phyloP scores from a whole-genome alignment of 1,140 invertebrate species.

The Leucophenga varia region DNA sequence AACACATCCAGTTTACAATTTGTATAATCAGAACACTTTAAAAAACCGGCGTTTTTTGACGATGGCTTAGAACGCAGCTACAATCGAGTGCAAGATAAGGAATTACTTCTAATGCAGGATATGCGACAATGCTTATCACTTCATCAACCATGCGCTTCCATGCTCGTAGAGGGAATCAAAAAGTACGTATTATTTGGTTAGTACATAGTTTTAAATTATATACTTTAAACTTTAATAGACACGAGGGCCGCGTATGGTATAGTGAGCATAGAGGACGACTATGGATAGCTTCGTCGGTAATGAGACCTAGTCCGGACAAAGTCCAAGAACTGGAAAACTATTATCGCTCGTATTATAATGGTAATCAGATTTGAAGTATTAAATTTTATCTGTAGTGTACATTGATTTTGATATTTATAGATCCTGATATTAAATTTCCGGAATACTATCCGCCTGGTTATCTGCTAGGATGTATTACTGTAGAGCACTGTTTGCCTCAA shows the following conservation, averaged over 20 bases:
- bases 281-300: slow-evolving; percentile 90
- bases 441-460: slow-evolving; percentile 81
- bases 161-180: slow-evolving; percentile 90
- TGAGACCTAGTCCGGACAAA: slow-evolving; percentile 70
- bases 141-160: slow-evolving; percentile 94
- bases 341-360: slow-evolving; percentile 70
- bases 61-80: slow-evolving; percentile 43
- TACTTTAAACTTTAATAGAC: too few species aligned
- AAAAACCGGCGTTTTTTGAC: too few species aligned
- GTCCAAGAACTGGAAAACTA: slow-evolving; percentile 71
- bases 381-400: too few species aligned
- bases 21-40: too few species aligned
- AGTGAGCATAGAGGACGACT: slow-evolving; percentile 84
- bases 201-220: too few species aligned
- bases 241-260: slow-evolving; percentile 94
- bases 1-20: too few species aligned
- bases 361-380: too few species aligned
- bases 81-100: slow-evolving; percentile 75
- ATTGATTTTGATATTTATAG: too few species aligned
- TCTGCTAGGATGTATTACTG: slow-evolving; percentile 83
- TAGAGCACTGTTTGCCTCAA: slow-evolving; percentile 80
- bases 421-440: slow-evolving; percentile 73
- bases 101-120: slow-evolving; percentile 86
- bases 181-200: too few species aligned
- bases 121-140: slow-evolving; percentile 87